Base-by-base conservation (phyloP, 2,888 invertebrate genomes). In the Caenorhabditis afra region DNA sequence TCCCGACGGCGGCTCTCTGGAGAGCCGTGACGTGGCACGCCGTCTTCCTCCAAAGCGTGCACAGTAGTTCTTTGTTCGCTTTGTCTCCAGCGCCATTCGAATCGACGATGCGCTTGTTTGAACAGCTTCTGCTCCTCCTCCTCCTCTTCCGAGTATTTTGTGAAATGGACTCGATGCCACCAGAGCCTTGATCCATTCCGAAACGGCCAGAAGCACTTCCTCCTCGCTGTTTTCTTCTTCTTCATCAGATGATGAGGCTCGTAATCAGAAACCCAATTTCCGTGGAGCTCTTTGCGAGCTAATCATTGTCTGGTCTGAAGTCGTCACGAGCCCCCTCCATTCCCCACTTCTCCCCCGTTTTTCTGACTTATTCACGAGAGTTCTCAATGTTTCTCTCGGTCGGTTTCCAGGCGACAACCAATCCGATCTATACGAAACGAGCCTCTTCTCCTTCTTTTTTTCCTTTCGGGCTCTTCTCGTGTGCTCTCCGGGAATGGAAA, bases 81-180 rank as follows among this genome's bases (percentile, higher is more conserved):
- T 73, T 73, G 73, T 73, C 73, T 73, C 64, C 73, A 73, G 62
- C 66, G 66, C 75, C 75, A 75, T 75, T 67, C 53, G 67, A 75
- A 49, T 75, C n/a, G n/a, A n/a, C n/a, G n/a, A n/a, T n/a, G n/a
- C n/a, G n/a, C n/a, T n/a, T n/a, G 55, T 75, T 75, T 75, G 57
- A 75, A 75, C 75, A 75, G 75, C 75, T 62, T 75, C 66, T n/a
- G n/a, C n/a, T n/a, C n/a, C n/a, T n/a, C n/a, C n/a, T n/a, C n/a
- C n/a, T n/a, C n/a, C n/a, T 66, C 59, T 73, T 74, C 61, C 66
- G 50, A 66, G 52, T 74, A 55, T 74, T 74, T 66, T 74, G 64
- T 64, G 73, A 52, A 58, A 35, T 53, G 53, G 53, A 53, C 53
- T 53, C 53, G 20, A 44, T 58, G 58, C 58, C 58, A 58, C 29